Base-by-base conservation (phyloP, 2,113 vertebrate genomes). In the Erinaceus europaeus region DNA sequence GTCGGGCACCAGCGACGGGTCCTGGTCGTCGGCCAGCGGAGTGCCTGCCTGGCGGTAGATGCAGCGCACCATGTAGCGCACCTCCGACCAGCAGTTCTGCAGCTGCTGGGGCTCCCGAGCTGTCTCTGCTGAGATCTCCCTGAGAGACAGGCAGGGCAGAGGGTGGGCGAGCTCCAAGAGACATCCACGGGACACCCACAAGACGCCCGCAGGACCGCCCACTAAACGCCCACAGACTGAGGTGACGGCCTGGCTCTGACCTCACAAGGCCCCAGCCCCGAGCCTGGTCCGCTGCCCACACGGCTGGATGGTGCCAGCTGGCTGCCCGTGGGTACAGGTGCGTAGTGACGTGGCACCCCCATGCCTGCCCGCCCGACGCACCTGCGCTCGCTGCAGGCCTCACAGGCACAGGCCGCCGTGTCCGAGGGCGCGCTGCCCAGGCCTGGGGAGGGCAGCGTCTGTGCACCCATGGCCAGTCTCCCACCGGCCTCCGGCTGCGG, bases 61-160 rank as follows among this genome's bases (percentile, higher is more conserved):
- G 94, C 98, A 99, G 75, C 99, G 98, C 61, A 99, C 99, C 95
- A 98, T 97, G 95, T 99, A 99, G 69, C 99, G 98, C 71, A 99
- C 98, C 96, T 99, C 99, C 1, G 99, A 99, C 99, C 99, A 99
- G 96, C 98, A 99, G 95, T 98, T 99, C 96, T 99, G 99, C 88
- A 99, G 98, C 95, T 99, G 98, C 96, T 99, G 99, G 17, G 99
- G 98, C 94, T 99, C 99, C 62, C 98, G 97, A 94, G 99, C 99
- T 5, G 98, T 97, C 94, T 99, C 99, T 29, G 98, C 97, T 18
- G 98, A 98, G 91, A 98, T 97, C 95, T 99, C 99, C 95, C 99
- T 99, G 96, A 17, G 64, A 88, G n/a, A 73, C 73, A n/a, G 38
- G 67, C 44, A 65, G 32, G 44, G 77, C 48, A 65, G 7, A 25